Evolutionary conservation across 1,140 invertebrate genomes (phyloP).

Genomic region (Procambarus clarkii): DNA sequence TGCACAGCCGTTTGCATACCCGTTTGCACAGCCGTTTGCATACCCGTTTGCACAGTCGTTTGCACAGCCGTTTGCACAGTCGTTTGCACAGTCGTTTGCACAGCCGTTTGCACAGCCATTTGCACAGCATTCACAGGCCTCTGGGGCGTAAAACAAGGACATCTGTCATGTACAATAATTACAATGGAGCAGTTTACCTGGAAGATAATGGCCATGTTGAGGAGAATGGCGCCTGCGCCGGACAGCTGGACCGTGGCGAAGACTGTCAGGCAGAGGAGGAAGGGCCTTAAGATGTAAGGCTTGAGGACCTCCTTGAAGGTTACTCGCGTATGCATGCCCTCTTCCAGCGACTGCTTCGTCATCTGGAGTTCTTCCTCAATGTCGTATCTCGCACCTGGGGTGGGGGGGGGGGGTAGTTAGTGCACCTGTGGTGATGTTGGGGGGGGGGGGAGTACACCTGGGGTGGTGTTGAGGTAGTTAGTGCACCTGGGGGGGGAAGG

Average conservation of each 20-base stretch:
- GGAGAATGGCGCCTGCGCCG: conserved; percentile 76
- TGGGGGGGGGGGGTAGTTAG: too few species aligned
- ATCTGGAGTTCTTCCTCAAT: conserved; percentile 32
- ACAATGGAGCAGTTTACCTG: conserved; percentile 36
- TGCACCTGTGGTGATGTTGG: too few species aligned
- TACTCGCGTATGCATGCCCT: conserved; percentile 2
- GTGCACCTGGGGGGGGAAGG: neutral
- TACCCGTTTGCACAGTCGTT: too few species aligned
- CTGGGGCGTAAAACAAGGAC: too few species aligned
- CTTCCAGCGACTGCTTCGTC: conserved; percentile 20
- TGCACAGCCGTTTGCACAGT: too few species aligned
- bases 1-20: too few species aligned
- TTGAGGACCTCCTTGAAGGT: conserved; percentile 73
- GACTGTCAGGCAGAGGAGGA: conserved; percentile 74
- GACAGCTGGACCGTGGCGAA: conserved; percentile 76
- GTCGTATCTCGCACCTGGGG: conserved; percentile 19
- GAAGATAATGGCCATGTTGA: conserved; percentile 55
- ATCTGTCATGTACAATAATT: too few species aligned
- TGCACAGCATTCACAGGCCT: too few species aligned
- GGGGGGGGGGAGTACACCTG: neutral
- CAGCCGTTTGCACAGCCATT: too few species aligned
- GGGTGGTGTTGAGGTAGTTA: neutral
- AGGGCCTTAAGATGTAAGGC: conserved; percentile 70
- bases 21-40: too few species aligned
- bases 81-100: too few species aligned